Evolutionary conservation across 1,140 invertebrate species (phyloP), one percentile per base, ranked within the genome.

Genomic region (Delia radicum): DNA sequence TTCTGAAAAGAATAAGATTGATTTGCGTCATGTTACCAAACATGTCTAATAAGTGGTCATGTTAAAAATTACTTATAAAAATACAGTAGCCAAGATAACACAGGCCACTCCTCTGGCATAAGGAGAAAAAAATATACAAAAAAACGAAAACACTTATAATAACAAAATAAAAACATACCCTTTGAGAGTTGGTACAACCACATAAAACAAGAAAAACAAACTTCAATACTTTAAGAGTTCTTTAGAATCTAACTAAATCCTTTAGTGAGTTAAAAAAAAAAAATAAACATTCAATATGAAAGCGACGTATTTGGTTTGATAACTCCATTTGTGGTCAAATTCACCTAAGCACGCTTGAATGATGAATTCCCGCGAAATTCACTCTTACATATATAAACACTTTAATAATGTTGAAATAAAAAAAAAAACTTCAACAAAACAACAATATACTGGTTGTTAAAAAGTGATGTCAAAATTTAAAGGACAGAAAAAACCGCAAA

Each of bases 41-140:
- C 42, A 74, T 74, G 73, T 74, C 73, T 74, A 74, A 74, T 74
- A 74, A 74, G 73, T 74, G 48, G 46, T 74, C 48, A 74, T 74
- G 73, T 74, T 62, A 28, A 74, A 37, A 37, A 69, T 65, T 33
- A 37, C 65, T 33, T 26, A 18, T 29, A 67, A 67, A 67, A 69
- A 69, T 65, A 65, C 27, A 29, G 62, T 27, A 29, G 62, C 62
- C 27, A 65, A 28, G 27, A 69, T 69, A 69, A 69, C 65, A 69
- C 48, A 37, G n/a, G 65, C 65, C 65, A 69, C 65, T 69, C 65
- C 65, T 69, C 31, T 69, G 65, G 65, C 29, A 15, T 33, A 10
- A 69, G 18, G 7, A 69, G n/a, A 1, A 69, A 69, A 31, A 69
- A 18, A 42, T 42, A 3, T 42, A 42, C 12, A 42, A 69, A 69